phyloP scores from a whole-genome alignment of 2,888 invertebrate species.

The Helobdella robusta region DNA sequence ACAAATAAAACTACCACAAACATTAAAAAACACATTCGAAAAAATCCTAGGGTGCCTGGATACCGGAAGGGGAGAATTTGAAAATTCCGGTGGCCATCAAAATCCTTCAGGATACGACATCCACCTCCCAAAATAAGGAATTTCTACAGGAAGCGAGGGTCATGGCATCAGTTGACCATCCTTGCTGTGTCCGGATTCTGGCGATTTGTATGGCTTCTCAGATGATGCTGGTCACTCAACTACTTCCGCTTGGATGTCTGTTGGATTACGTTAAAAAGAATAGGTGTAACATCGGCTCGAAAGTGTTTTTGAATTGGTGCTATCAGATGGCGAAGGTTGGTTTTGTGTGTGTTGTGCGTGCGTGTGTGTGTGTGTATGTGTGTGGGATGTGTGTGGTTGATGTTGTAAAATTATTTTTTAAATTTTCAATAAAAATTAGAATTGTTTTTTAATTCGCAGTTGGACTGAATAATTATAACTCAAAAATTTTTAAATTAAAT shows the following conservation, averaged over 20 bases:
- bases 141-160: slow-evolving; percentile 92
- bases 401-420: not conserved
- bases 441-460: not conserved
- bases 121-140: slow-evolving; percentile 71
- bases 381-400: too few species aligned
- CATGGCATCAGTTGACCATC: slow-evolving; percentile 94
- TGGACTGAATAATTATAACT: not conserved
- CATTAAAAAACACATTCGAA: not conserved
- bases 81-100: slow-evolving; percentile 92
- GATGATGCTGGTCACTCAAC: slow-evolving; percentile 92
- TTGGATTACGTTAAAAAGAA: slow-evolving; percentile 87
- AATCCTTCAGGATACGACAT: slow-evolving; percentile 68
- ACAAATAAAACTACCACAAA: not conserved
- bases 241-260: slow-evolving; percentile 92
- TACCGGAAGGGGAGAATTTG: slow-evolving; percentile 46
- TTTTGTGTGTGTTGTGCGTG: too few species aligned
- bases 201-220: slow-evolving; percentile 84
- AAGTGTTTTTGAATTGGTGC: slow-evolving; percentile 88
- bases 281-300: slow-evolving; percentile 84
- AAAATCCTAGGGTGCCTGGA: slow-evolving; percentile 44
- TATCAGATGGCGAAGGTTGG: slow-evolving; percentile 76
- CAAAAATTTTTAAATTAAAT: too few species aligned
- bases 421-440: not conserved
- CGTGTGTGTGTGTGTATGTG: too few species aligned
- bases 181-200: slow-evolving; percentile 76